A percentile compares a stretch with the other conserved stretches of the same genome.
Conservation (phyloP, 2,888 invertebrate species). For the Plagiodera versicolora region DNA sequence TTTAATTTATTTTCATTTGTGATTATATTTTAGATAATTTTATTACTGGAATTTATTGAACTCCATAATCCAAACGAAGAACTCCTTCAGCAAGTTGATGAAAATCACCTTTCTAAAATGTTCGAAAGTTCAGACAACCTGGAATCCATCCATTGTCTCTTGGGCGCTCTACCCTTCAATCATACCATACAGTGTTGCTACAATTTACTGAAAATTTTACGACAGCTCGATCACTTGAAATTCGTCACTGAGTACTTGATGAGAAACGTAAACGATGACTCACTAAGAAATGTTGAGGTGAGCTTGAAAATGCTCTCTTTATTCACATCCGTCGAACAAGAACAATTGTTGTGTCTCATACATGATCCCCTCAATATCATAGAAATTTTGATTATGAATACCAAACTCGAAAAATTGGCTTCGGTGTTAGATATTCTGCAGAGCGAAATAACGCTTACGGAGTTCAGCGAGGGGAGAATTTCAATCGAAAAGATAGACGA, state of each 20-base stretch:
- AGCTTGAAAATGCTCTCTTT: constrained; percentile 70
- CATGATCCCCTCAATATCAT: constrained; percentile 75
- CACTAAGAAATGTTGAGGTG: constrained; percentile 65
- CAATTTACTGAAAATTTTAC: constrained; percentile 64
- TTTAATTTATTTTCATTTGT: constrained; percentile 29
- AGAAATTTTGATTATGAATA: constrained; percentile 87
- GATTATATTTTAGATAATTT: constrained; percentile 58
- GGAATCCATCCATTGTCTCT: constrained; percentile 58
- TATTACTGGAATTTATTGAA: constrained; percentile 72
- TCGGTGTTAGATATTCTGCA: constrained; percentile 64
- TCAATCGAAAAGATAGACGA: constrained; percentile 68
- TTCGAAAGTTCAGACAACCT: constrained; percentile 59
- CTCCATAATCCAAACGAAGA: constrained; percentile 63
- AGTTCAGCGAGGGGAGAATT: constrained; percentile 50
- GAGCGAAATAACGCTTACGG: constrained; percentile 49
- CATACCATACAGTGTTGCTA: constrained; percentile 66
- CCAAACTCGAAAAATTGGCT: constrained; percentile 69
- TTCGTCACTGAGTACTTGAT: constrained; percentile 67
- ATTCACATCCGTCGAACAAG: constrained; percentile 61
- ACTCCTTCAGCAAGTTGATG: constrained; percentile 58
- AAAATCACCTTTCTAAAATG: constrained; percentile 60
- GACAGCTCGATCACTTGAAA: constrained; percentile 64
- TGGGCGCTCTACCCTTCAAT: constrained; percentile 61
- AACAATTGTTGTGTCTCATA: constrained; percentile 65
- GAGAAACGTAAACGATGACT: constrained; percentile 54